Evolutionary conservation across 2,888 invertebrate species (phyloP).

Genomic region (Eupithecia subfuscata): DNA sequence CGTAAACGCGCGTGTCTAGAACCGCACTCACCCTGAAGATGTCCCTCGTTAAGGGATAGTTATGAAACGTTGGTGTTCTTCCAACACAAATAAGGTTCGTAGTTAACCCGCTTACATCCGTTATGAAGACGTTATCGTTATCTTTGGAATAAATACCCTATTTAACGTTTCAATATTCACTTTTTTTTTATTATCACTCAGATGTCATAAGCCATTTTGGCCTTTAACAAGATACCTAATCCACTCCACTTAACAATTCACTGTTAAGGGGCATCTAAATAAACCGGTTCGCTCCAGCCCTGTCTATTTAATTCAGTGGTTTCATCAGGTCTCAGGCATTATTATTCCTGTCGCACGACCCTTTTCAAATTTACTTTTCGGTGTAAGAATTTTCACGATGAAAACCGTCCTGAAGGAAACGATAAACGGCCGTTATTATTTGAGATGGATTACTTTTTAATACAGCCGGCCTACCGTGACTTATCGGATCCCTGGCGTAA

Average conservation of each 20-base stretch:
- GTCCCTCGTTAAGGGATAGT: too few species aligned
- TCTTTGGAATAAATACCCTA: too few species aligned
- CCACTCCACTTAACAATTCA: neutral
- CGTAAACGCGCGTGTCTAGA: too few species aligned
- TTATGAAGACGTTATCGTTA: too few species aligned
- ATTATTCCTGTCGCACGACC: slow-evolving; percentile 53
- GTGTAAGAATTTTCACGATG: slow-evolving; percentile 41
- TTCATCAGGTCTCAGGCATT: slow-evolving; percentile 52
- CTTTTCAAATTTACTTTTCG: slow-evolving; percentile 49
- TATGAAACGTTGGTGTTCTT: too few species aligned
- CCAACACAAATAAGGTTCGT: too few species aligned
- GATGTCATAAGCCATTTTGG: neutral
- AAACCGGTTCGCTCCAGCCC: slow-evolving; percentile 40
- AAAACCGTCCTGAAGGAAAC: slow-evolving; percentile 41
- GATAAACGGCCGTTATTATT: slow-evolving; percentile 28
- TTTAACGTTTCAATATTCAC: too few species aligned
- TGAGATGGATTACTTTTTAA: slow-evolving; percentile 27
- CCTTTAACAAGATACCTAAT: neutral
- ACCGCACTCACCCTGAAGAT: too few species aligned
- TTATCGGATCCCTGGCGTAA: slow-evolving; percentile 4
- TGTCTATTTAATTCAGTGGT: slow-evolving; percentile 53
- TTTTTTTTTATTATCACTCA: neutral
- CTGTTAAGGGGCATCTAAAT: slow-evolving; percentile 6
- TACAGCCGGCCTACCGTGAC: slow-evolving; percentile 12
- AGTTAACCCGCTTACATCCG: too few species aligned